Evolutionary conservation across 2,797 vertebrate species (phyloP), one percentile per base, ranked within the genome.

Genomic region (Petrocephalus schoutedeni): DNA sequence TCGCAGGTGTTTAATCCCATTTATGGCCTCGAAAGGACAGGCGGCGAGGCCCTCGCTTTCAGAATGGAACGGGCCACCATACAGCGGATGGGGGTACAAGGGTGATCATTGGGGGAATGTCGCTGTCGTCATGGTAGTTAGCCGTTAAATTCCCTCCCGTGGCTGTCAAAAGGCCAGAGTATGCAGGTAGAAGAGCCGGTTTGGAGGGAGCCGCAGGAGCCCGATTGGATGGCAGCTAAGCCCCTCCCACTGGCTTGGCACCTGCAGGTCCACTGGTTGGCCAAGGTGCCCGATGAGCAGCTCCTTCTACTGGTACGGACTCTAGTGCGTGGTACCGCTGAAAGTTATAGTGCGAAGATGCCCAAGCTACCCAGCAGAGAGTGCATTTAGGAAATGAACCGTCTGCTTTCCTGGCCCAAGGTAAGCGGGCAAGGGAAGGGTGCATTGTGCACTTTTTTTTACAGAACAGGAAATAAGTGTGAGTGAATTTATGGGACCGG

Each of bases 1-100:
- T 89, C 67, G 87, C 87, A 85, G 86, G 64, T 32, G 53, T 51
- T 87, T 45, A 51, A 88, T 53, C 6, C 51, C 36, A 51, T 16
- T n/a, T 28, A 49, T 23, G 58, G 16, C 21, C 71, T 88, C 74
- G 1, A 54, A 41, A 85, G 51, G 82, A 56, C 59, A 36, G 28
- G 41, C 53, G 7, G 58, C n/a, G 9, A 71, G 14, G 14, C 23
- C 9, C 7, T 57, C 56, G 1, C 32, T 19, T 61, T 86, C 36
- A 51, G 19, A 23, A 64, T 59, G n/a, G 49, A 53, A 56, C 21
- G 12, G 41, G 80, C 64, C 64, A 1, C 23, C 28, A 14, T 67
- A 23, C 23, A 67, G 45, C 4, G 16, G 19, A 4, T 64, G 59
- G 12, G 6, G 2, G 59, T n/a, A 64, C 59, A n/a, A 64, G 59